phyloP scores from a whole-genome alignment of 2,113 vertebrate genomes.

The Petrocephalus microphthalmus region DNA sequence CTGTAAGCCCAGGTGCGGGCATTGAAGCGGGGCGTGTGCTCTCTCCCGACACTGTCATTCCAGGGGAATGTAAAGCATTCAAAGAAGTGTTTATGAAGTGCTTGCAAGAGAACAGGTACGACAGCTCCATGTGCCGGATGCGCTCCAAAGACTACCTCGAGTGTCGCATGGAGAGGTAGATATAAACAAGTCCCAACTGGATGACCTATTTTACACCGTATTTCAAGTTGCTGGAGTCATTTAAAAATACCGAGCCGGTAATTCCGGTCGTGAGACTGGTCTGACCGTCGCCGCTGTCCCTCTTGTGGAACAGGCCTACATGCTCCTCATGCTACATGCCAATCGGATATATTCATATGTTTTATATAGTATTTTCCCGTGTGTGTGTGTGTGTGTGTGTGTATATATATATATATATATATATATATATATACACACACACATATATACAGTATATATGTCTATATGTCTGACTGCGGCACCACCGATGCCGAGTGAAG shows the following conservation, averaged over 20 bases:
- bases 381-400: too few relatives aligned
- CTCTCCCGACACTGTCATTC: not conserved
- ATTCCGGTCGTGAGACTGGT: not conserved
- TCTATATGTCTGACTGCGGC: not conserved
- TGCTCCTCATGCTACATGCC: not conserved
- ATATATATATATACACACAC: too few relatives aligned
- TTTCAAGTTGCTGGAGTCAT: not conserved
- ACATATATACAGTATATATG: too few relatives aligned
- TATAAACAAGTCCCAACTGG: not conserved
- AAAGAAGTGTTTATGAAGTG: constrained; percentile 88
- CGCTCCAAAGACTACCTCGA: constrained; percentile 82
- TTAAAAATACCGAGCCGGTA: not conserved
- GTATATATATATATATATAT: too few relatives aligned
- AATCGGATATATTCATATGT: not conserved
- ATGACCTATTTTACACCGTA: not conserved
- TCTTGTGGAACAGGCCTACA: not conserved
- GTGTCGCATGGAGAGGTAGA: constrained; percentile 85
- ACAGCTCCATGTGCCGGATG: constrained; percentile 72
- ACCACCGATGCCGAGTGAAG: not conserved
- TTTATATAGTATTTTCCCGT: too few relatives aligned
- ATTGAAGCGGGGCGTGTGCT: not conserved
- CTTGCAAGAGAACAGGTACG: constrained; percentile 65
- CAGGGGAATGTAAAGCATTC: constrained; percentile 80
- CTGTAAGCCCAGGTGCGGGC: not conserved
- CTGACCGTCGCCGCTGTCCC: not conserved